Evolutionary conservation across 2,888 invertebrate genomes (phyloP).

Genomic region (Hedychridium roseum): DNA sequence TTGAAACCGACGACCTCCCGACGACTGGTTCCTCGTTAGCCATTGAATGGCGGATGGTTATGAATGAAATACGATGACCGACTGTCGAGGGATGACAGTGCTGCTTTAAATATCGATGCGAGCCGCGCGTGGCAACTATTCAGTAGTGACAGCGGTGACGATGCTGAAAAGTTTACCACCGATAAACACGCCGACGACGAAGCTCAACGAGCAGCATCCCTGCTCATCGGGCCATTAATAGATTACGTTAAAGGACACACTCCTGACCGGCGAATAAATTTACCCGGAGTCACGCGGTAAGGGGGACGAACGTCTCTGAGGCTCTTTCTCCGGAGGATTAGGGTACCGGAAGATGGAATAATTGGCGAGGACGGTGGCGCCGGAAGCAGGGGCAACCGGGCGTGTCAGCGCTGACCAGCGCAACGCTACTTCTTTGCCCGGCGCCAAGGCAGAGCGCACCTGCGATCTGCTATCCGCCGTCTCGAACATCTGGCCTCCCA

Average conservation of each 20-base stretch:
- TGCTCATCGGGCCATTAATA: no score
- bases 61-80: constrained; percentile 43
- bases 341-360: neutral
- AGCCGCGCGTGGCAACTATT: constrained; percentile 27
- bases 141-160: constrained; percentile 40
- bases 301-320: no score
- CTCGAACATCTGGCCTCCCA: constrained; percentile 39
- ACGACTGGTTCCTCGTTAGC: constrained; percentile 23
- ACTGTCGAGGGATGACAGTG: constrained; percentile 43
- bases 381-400: constrained; percentile 55
- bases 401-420: constrained; percentile 60
- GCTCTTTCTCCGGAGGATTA: no score
- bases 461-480: constrained; percentile 43
- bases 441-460: constrained; percentile 42
- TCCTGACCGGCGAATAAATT: no score
- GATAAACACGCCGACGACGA: no score
- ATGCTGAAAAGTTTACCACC: constrained; percentile 28
- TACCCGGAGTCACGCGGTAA: no score
- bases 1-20: constrained; percentile 24
- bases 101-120: constrained; percentile 47
- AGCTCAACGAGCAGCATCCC: no score
- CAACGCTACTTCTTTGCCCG: constrained; percentile 53
- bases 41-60: constrained; percentile 31
- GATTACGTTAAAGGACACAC: no score
- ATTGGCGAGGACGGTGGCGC: constrained; percentile 44